These are phyloP conservation scores for Pseudomugil gertrudae DNA, from an alignment of 2,797 vertebrate genomes.

Conservation along the genomic window DNA sequence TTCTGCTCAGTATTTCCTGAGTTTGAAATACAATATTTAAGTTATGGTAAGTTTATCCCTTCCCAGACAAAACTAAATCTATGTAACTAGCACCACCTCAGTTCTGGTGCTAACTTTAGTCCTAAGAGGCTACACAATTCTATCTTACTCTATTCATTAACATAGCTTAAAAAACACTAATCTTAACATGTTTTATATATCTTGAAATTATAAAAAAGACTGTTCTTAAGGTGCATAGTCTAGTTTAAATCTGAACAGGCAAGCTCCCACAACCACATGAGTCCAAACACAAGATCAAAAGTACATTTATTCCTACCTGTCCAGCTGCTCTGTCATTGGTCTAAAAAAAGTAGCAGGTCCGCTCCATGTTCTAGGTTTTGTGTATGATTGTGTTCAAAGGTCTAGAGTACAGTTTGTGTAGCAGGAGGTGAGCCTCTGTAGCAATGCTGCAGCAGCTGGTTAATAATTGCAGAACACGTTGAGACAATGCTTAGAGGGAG, in stretches of 20 bases:
- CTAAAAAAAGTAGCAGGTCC: slow-evolving; percentile 20
- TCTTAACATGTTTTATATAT: neutral
- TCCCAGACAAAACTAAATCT: neutral
- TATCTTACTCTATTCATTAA: neutral
- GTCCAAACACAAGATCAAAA: neutral
- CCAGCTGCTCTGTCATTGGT: neutral
- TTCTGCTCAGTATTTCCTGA: neutral
- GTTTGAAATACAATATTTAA: neutral
- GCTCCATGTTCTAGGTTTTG: slow-evolving; percentile 41
- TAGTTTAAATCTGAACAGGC: neutral
- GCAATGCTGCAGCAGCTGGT: slow-evolving; percentile 61
- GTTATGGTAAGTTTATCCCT: neutral
- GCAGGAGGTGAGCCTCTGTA: slow-evolving; percentile 38
- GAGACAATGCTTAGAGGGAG: slow-evolving; percentile 60
- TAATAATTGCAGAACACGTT: slow-evolving; percentile 71
- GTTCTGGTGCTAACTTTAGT: neutral
- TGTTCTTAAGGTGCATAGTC: neutral
- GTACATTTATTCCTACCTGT: slow-evolving; percentile 51
- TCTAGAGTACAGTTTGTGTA: slow-evolving; percentile 52
- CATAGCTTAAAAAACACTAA: neutral
- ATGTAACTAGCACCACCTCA: neutral
- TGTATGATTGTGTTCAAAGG: slow-evolving; percentile 36
- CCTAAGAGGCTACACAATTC: neutral
- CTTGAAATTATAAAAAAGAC: neutral
- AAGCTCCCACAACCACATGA: neutral